These are phyloP conservation scores for Colistium nudipinnis DNA, from an alignment of 2,113 vertebrate genomes.

Conservation along the genomic window DNA sequence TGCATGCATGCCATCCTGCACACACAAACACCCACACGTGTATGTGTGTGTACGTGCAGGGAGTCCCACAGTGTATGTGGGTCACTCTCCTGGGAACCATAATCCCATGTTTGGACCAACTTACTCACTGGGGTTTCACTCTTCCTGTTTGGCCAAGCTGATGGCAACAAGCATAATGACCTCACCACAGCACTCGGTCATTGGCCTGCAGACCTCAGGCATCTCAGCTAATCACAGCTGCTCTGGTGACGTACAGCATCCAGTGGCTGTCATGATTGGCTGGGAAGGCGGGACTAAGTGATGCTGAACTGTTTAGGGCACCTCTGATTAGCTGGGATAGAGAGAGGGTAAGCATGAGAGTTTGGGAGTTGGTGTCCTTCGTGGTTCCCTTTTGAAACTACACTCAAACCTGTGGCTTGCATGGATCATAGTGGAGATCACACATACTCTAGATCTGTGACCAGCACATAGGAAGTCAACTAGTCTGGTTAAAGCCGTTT, in stretches of 20 bases:
- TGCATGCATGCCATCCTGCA: background rate
- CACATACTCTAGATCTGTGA: background rate
- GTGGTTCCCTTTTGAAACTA: conserved; percentile 51
- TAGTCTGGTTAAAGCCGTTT: too few species aligned
- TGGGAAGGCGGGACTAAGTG: conserved; percentile 61
- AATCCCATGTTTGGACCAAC: conserved; percentile 68
- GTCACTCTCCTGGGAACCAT: conserved; percentile 64
- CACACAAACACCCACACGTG: background rate
- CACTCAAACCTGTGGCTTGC: conserved; percentile 63
- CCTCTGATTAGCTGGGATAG: conserved; percentile 69
- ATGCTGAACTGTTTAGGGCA: background rate
- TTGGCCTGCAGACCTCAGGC: conserved; percentile 76
- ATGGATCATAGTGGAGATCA: conserved; percentile 6
- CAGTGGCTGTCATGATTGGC: conserved; percentile 52
- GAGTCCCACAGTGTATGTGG: conserved; percentile 55
- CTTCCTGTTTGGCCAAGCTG: conserved; percentile 80
- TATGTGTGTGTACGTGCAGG: conserved; percentile 18
- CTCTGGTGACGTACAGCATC: conserved; percentile 75
- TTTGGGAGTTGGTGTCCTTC: conserved; percentile 64
- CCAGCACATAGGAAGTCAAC: too few species aligned
- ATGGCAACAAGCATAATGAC: conserved; percentile 86
- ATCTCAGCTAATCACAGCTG: conserved; percentile 71
- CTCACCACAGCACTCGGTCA: conserved; percentile 76
- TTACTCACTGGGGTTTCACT: conserved; percentile 73
- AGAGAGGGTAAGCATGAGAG: conserved; percentile 25